Evolutionary conservation across 2,888 invertebrate genomes (phyloP).

Genomic region (Standfussiana lucernea): DNA sequence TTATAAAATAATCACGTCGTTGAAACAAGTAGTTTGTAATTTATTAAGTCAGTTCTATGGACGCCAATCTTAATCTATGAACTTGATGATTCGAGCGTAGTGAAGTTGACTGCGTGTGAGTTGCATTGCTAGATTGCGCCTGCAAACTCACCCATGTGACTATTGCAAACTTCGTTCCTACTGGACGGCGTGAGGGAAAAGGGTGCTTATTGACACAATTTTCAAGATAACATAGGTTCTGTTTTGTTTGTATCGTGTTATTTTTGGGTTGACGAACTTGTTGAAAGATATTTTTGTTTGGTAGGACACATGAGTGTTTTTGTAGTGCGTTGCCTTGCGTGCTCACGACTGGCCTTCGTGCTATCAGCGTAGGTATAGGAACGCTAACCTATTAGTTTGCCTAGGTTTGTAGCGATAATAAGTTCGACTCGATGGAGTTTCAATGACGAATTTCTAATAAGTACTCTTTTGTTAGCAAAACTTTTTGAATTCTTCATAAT

Average conservation of each 20-base stretch:
- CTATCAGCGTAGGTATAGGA: slow-evolving; percentile 71
- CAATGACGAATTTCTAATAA: slow-evolving; percentile 49
- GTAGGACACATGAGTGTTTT: slow-evolving; percentile 74
- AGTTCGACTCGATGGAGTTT: slow-evolving; percentile 62
- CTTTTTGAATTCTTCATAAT: neutral
- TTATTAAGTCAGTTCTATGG: slow-evolving; percentile 75
- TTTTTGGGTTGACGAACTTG: slow-evolving; percentile 85
- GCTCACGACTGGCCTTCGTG: slow-evolving; percentile 80
- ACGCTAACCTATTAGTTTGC: slow-evolving; percentile 69
- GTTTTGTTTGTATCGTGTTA: slow-evolving; percentile 71
- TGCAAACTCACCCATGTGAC: slow-evolving; percentile 81
- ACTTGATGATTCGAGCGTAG: slow-evolving; percentile 87
- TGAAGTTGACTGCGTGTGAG: slow-evolving; percentile 81
- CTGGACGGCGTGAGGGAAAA: slow-evolving; percentile 71
- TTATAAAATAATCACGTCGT: slow-evolving; percentile 52
- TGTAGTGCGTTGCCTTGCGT: slow-evolving; percentile 72
- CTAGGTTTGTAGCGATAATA: slow-evolving; percentile 69
- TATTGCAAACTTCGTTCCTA: slow-evolving; percentile 73
- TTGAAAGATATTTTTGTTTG: slow-evolving; percentile 79
- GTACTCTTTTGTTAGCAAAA: slow-evolving; percentile 3
- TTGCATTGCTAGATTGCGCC: slow-evolving; percentile 85
- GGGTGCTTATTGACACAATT: slow-evolving; percentile 63
- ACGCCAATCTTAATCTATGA: slow-evolving; percentile 90
- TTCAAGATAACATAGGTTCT: slow-evolving; percentile 65
- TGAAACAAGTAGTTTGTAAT: slow-evolving; percentile 60